Evolutionary conservation across 2,888 invertebrate species (phyloP), one percentile per base, ranked within the genome.

Genomic region (Agrotis clavis): DNA sequence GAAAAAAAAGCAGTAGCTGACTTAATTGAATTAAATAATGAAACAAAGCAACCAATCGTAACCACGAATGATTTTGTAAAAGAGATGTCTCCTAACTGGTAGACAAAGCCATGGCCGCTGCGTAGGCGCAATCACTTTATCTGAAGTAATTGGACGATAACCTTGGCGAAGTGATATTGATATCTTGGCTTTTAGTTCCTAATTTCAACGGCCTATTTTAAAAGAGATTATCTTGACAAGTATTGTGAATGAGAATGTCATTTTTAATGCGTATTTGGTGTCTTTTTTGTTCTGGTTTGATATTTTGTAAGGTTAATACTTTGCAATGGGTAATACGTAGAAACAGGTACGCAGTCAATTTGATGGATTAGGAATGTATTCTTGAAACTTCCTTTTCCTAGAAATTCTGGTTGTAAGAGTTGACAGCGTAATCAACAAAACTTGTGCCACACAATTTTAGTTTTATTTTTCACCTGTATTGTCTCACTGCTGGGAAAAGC

Each of bases 31-130:
- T 45, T n/a, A 14, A 54, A 63, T 68, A 47, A 68, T 53, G 62
- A 82, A 65, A 70, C 35, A 62, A 67, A 30, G 56, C 48, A 74
- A 2, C 5, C 19, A 45, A 30, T 64, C 47, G 59, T 63, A 54
- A 41, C 59, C 30, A 21, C 30, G 7, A 71, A 63, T 2, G 51
- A 56, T 59, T 79, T 71, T 82, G 74, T 67, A 61, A 74, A 72
- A 79, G 70, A 80, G 81, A 90, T 90, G 91, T 90, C 89, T 89
- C 87, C 83, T 84, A 86, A 75, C 81, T 71, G 67, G 78, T 84
- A 90, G 88, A 90, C 88, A 88, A 90, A 87, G 77, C 82, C 80
- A 77, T 70, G 79, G 73, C 69, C 79, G 71, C 89, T 89, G 86
- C 88, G 70, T 67, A 73, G 84, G 81, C 89, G 91, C 74, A 87